Evolutionary conservation across 2,797 vertebrate genomes (phyloP).

Genomic region (Rallus crepitans): DNA sequence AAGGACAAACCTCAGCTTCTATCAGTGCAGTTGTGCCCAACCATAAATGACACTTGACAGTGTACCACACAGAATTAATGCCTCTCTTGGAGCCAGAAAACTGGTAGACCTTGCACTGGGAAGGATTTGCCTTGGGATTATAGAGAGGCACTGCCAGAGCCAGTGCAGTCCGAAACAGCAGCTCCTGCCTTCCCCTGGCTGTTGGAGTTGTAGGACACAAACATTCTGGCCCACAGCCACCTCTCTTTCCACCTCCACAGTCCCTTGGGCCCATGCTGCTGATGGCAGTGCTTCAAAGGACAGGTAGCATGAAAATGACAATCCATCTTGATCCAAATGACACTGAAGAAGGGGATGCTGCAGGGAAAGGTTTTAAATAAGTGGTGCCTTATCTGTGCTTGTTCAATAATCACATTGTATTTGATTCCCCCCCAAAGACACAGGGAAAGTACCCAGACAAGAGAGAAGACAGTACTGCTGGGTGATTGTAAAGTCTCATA

Average conservation of each 20-base stretch:
- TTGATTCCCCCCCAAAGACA: neutral
- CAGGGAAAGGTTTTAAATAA: neutral
- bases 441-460: neutral
- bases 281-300: neutral
- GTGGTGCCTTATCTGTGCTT: neutral
- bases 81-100: no score
- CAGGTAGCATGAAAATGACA: neutral
- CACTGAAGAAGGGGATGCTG: neutral
- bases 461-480: neutral
- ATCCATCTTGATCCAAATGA: neutral
- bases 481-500: neutral
- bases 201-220: neutral
- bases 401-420: neutral
- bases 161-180: accelerated
- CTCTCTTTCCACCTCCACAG: neutral
- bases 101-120: no score
- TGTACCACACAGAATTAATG: no score
- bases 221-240: neutral
- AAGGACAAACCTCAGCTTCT: no score
- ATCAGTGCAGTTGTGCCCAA: no score
- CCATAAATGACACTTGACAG: no score
- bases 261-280: neutral
- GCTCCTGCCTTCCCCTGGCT: neutral
- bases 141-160: neutral
- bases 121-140: no score